Conservation (phyloP, 2,797 vertebrate species). For the Anomalospiza imberbis region DNA sequence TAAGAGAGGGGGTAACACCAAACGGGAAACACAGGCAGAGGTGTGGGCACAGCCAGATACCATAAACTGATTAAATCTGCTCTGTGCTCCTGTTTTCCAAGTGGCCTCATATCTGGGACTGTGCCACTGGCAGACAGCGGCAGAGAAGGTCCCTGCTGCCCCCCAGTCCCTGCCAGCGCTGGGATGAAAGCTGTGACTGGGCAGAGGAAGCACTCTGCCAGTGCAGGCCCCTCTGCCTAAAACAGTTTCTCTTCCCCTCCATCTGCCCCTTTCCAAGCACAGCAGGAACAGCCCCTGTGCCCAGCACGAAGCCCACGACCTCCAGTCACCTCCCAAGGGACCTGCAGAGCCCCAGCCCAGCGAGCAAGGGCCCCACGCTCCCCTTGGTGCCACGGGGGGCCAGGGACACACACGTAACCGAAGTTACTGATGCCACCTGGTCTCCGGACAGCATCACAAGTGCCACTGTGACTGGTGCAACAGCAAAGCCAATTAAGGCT, state of each 20-base stretch:
- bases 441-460: background rate
- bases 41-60: background rate
- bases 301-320: background rate
- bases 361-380: rapidly evolving
- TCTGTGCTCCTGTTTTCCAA: background rate
- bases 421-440: background rate
- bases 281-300: background rate
- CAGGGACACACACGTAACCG: background rate
- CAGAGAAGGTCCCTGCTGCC: background rate
- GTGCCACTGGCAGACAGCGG: background rate
- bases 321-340: background rate
- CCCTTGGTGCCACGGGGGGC: rapidly evolving
- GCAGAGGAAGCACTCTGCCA: background rate
- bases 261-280: background rate
- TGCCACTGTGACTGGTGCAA: background rate
- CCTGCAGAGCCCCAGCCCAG: background rate
- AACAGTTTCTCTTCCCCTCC: background rate
- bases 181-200: background rate
- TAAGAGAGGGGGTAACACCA: background rate
- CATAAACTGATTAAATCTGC: background rate
- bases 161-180: rapidly evolving
- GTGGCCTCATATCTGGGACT: background rate
- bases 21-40: background rate
- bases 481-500: background rate
- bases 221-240: background rate